Base-by-base conservation (phyloP, 2,888 invertebrate species). In the Scelioninae gen. 1 region DNA sequence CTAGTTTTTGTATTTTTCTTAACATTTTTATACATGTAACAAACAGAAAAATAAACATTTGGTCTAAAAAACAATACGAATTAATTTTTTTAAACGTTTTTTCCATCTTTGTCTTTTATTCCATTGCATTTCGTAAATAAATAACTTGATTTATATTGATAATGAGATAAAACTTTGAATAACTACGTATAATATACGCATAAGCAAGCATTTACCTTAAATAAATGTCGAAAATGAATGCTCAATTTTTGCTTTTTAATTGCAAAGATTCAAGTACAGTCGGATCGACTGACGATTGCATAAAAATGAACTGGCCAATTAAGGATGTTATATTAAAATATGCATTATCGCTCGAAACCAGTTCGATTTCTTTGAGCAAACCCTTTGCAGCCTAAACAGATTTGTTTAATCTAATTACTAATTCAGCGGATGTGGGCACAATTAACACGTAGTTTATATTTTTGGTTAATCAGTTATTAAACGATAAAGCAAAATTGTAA, bases 371-470 rank as follows among this genome's bases (percentile, higher is more conserved):
- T 38, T 65, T 29, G 51, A 65, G n/a, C 40, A 34, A 38, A 15
- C 11, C 15, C 43, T 40, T 40, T 16, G 29, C 32, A 15, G 34
- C 23, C 49, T 10, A 69, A 58, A 47, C 51, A 40, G 43, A 72
- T 43, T 51, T 15, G 16, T 53, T 62, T 72, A 62, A 72, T 72
- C 53, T 62, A 60, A 62, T 72, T 62, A 62, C 32, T 40, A 34
- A 62, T 60, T 43, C 62, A n/a, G 31, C 9, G n/a, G 11, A 34
- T 32, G 7, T 9, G 16, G 0, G 2, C 16, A 56, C 43, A 40
- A 49, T 72, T 72, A 58, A 29, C 51, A 62, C 62, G 9, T 62
- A 53, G 53, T 62, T 40, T 72, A 72, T 62, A 62, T n/a, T 43
- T 43, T 72, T 29, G 16, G 51, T 72, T 43, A 49, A 51, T 15